Evolutionary conservation across 2,113 vertebrate species (phyloP).

Genomic region (Crotalus tigris): DNA sequence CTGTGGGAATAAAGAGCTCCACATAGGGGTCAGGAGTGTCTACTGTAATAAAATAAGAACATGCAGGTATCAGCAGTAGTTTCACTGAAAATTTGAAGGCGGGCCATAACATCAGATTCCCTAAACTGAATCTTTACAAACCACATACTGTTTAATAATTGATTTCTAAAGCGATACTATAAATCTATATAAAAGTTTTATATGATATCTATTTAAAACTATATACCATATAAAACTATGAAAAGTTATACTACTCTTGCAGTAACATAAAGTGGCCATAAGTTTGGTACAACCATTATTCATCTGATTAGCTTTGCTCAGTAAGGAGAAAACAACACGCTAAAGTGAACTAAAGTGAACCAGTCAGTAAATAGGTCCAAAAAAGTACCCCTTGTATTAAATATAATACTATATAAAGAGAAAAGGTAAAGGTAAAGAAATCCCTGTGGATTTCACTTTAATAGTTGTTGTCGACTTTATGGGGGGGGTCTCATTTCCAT

Average conservation of each 20-base stretch:
- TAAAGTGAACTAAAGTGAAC: not conserved
- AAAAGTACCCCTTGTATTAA: not conserved
- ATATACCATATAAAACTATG: not conserved
- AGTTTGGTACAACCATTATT: not conserved
- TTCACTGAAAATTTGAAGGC: not conserved
- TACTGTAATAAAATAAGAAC: constrained; percentile 68
- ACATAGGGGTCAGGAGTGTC: constrained; percentile 97
- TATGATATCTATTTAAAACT: not conserved
- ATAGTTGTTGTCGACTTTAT: not conserved
- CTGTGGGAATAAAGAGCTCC: constrained; percentile 87
- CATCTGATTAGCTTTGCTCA: not conserved
- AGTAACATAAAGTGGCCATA: not conserved
- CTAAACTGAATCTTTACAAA: not conserved
- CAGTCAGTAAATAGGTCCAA: not conserved
- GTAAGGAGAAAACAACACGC: not conserved
- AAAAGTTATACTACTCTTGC: not conserved
- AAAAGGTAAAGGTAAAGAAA: not conserved
- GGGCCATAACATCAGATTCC: too few relatives aligned
- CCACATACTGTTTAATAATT: not conserved
- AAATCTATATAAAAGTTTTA: not conserved
- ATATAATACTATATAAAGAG: not conserved
- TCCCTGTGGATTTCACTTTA: not conserved
- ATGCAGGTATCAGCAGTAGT: not conserved
- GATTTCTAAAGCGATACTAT: not conserved
- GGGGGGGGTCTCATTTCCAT: not conserved